Percentiles rank a stretch among this genome's conserved stretches.
These are phyloP conservation scores for Odocoileus virginianus DNA, from an alignment of 2,113 vertebrate species.

Conservation along the genomic window DNA sequence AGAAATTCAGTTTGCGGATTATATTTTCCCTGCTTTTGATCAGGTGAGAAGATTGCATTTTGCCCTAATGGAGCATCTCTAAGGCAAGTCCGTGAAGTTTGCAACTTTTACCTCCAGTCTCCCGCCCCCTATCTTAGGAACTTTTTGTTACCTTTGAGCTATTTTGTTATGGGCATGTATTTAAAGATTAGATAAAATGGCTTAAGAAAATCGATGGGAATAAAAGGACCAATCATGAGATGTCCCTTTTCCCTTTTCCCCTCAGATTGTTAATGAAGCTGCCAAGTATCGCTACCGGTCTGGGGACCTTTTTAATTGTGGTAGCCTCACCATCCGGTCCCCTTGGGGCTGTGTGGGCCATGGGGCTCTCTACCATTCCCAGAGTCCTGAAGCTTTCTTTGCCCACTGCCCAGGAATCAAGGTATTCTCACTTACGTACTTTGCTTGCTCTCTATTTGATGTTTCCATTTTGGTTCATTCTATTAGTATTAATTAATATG, in stretches of 20 bases:
- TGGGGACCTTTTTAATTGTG: conserved; percentile 95
- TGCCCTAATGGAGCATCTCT: neutral
- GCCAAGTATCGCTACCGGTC: conserved; percentile 98
- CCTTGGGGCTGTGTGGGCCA: conserved; percentile 98
- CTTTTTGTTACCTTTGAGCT: neutral
- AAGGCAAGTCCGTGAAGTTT: neutral
- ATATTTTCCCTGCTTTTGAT: conserved; percentile 98
- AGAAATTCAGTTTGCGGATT: conserved; percentile 99
- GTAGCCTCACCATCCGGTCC: conserved; percentile 94
- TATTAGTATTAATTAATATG: neutral
- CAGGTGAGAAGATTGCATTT: conserved; percentile 84
- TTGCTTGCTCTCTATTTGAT: conserved; percentile 34
- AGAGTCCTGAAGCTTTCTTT: conserved; percentile 98
- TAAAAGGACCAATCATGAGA: neutral
- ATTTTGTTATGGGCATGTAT: neutral
- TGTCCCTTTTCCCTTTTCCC: conserved; percentile 30
- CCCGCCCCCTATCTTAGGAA: neutral
- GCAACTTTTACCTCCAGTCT: neutral
- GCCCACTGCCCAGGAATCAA: conserved; percentile 95
- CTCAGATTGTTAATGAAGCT: conserved; percentile 97
- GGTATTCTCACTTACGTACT: conserved; percentile 77
- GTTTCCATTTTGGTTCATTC: neutral
- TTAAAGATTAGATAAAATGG: neutral
- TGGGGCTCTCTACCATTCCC: conserved; percentile 96
- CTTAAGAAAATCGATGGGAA: neutral